Evolutionary conservation across 2,888 invertebrate species (phyloP).

Genomic region (Hecatera dysodea): DNA sequence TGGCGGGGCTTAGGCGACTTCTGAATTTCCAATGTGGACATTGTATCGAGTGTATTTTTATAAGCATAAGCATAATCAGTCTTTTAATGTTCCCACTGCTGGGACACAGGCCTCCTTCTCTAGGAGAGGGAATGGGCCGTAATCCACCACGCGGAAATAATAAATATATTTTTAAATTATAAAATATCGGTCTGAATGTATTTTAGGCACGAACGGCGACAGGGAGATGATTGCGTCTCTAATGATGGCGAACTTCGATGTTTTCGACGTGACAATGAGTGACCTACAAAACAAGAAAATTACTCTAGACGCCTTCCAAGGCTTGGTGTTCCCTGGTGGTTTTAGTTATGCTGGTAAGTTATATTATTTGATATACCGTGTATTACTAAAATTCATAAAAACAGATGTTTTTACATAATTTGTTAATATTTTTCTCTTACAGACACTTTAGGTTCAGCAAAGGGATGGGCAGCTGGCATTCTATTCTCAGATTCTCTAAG

Average conservation of each 20-base stretch:
- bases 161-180: too few species aligned
- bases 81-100: too few species aligned
- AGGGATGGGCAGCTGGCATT: constrained; percentile 99
- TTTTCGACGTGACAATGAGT: constrained; percentile 98
- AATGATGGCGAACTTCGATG: constrained; percentile 96
- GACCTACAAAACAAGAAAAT: constrained; percentile 94
- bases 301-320: constrained; percentile 95
- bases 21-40: not conserved
- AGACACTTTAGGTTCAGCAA: constrained; percentile 99
- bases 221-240: constrained; percentile 99
- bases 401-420: not conserved
- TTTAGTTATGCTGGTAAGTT: constrained; percentile 98
- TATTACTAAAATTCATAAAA: too few species aligned
- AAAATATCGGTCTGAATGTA: too few species aligned
- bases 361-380: not conserved
- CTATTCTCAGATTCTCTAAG: constrained; percentile 94
- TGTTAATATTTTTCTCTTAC: constrained; percentile 44
- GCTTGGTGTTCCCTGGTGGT: constrained; percentile 99
- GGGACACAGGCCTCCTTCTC: too few species aligned
- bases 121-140: too few species aligned
- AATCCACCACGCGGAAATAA: too few species aligned
- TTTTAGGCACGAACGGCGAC: constrained; percentile 96
- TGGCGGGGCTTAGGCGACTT: not conserved
- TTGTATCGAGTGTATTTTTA: too few species aligned
- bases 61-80: too few species aligned